Conservation (phyloP, 2,113 vertebrate species). For the Axis porcinus region DNA sequence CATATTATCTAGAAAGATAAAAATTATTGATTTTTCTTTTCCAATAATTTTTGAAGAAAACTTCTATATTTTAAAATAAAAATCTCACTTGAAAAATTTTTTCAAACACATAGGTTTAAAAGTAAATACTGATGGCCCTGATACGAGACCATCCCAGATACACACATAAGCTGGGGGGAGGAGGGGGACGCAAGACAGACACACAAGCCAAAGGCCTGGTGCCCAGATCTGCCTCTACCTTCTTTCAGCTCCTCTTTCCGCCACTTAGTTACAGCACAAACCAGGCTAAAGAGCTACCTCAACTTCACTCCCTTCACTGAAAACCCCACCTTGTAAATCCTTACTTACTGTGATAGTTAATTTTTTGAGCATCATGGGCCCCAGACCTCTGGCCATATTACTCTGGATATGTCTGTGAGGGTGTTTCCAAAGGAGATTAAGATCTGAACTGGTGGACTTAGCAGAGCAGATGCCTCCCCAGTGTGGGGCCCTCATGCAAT, state of each 20-base stretch:
- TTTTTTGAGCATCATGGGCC: background rate
- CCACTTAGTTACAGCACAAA: background rate
- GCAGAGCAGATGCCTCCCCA: background rate
- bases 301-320: background rate
- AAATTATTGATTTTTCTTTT: conserved; percentile 62
- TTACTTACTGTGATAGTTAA: background rate
- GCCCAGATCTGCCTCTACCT: background rate
- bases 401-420: background rate
- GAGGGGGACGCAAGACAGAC: background rate
- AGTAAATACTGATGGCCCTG: background rate
- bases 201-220: background rate
- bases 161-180: background rate
- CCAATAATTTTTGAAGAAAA: conserved; percentile 50
- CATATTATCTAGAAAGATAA: conserved; percentile 51
- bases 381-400: background rate
- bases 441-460: background rate
- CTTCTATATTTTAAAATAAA: conserved; percentile 32
- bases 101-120: background rate
- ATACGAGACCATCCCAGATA: background rate
- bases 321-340: background rate
- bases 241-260: background rate
- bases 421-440: background rate
- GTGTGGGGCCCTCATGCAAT: background rate
- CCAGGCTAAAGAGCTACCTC: background rate
- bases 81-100: background rate